phyloP scores from a whole-genome alignment of 2,888 invertebrate species.

The Conchocele bisecta region DNA sequence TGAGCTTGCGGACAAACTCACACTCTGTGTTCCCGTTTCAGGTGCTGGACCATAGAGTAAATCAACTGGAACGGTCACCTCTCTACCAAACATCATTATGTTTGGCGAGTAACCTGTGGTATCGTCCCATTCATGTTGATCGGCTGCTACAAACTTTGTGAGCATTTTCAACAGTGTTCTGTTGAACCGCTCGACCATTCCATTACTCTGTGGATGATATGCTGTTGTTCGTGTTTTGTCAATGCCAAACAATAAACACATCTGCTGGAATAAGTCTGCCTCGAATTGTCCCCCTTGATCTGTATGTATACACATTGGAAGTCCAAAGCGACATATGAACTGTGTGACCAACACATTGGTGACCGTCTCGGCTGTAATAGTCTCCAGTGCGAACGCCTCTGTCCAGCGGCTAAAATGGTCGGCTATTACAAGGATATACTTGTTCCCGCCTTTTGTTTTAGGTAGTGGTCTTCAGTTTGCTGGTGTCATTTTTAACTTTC shows the following conservation, averaged over 20 bases:
- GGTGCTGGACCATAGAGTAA: conserved; percentile 4
- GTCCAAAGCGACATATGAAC: conserved; percentile 4
- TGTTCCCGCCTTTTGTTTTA: conserved; percentile 3
- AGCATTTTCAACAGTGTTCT: neutral
- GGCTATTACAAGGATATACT: conserved; percentile 10
- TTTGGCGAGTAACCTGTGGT: neutral
- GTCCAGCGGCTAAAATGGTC: conserved; percentile 13
- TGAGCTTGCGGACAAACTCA: neutral
- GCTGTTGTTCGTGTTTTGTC: conserved; percentile 3
- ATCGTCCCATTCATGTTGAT: neutral
- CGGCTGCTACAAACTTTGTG: neutral
- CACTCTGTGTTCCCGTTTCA: neutral
- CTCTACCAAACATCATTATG: conserved; percentile 4
- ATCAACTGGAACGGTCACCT: neutral
- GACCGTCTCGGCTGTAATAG: conserved; percentile 2
- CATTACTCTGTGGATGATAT: conserved; percentile 3
- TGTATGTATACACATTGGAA: conserved; percentile 6
- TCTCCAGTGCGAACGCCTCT: conserved; percentile 4
- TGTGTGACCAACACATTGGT: neutral
- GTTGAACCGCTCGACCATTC: neutral
- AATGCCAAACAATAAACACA: conserved; percentile 3
- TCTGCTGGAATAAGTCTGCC: conserved; percentile 3
- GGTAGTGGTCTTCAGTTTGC: too few species aligned
- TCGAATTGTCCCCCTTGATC: conserved; percentile 18
- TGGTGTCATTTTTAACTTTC: neutral